A percentile compares a stretch with the other conserved stretches of the same genome.
These are phyloP conservation scores for Mormyrus hasselquistii DNA, from an alignment of 2,797 vertebrate species.

Conservation along the genomic window DNA sequence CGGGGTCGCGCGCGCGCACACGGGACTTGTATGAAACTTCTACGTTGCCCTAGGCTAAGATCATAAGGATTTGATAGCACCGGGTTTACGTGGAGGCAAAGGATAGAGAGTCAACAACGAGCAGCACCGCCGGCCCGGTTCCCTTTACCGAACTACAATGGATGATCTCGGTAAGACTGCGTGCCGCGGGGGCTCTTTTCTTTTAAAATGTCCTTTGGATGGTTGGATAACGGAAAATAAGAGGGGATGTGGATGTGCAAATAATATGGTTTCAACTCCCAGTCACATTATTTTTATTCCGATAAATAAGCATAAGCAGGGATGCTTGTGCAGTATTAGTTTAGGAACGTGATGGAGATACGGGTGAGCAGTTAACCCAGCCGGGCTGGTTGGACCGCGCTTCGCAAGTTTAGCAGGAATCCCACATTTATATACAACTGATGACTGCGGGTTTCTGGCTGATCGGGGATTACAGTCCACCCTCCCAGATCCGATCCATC, in stretches of 20 bases:
- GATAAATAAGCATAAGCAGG: background rate
- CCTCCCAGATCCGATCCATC: background rate
- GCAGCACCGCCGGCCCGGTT: background rate
- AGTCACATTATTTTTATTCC: background rate
- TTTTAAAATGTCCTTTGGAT: background rate
- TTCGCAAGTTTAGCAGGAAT: background rate
- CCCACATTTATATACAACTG: background rate
- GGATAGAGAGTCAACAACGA: background rate
- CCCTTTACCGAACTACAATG: background rate
- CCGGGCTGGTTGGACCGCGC: background rate
- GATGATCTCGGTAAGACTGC: conserved; percentile 12
- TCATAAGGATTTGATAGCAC: background rate
- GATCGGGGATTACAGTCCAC: background rate
- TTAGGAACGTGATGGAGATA: background rate
- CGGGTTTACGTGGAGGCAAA: background rate
- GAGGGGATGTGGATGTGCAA: background rate
- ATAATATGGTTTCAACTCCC: background rate
- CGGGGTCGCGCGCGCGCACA: conserved; percentile 8
- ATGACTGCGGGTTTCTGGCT: background rate
- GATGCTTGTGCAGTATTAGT: background rate
- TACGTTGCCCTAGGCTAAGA: background rate
- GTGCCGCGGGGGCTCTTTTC: background rate
- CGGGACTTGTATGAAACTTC: conserved; percentile 22
- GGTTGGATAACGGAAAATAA: background rate
- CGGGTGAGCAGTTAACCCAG: background rate